These are phyloP conservation scores for Leiothrix lutea DNA, from an alignment of 2,113 vertebrate genomes.

Conservation along the genomic window DNA sequence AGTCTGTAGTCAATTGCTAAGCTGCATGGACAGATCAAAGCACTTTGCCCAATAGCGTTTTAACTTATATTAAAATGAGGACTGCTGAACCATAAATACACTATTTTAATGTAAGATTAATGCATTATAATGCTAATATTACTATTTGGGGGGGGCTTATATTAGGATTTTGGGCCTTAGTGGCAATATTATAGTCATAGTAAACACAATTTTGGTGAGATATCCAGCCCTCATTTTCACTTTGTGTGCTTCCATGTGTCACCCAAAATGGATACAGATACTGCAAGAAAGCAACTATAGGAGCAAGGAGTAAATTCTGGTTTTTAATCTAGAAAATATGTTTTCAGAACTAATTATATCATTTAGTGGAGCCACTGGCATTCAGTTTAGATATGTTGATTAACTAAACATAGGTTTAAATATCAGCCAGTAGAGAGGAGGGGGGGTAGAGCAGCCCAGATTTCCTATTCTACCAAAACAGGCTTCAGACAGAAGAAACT, in stretches of 20 bases:
- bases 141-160: not conserved
- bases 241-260: not conserved
- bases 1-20: not conserved
- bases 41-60: accelerated
- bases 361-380: not conserved
- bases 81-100: not conserved
- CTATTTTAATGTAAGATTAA: not conserved
- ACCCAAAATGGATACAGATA: not conserved
- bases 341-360: not conserved
- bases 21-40: not conserved
- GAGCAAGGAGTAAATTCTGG: not conserved
- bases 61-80: not conserved
- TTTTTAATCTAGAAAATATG: not conserved
- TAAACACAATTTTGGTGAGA: not conserved
- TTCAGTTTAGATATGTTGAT: not conserved
- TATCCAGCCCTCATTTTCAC: not conserved
- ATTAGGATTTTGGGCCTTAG: not conserved
- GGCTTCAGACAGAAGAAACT: not conserved
- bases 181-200: not conserved
- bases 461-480: not conserved
- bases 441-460: not conserved
- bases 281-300: not conserved
- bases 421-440: not conserved
- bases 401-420: not conserved
- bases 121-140: not conserved